These are phyloP conservation scores for Deilephila elpenor DNA, from an alignment of 2,888 invertebrate species.

Conservation along the genomic window DNA sequence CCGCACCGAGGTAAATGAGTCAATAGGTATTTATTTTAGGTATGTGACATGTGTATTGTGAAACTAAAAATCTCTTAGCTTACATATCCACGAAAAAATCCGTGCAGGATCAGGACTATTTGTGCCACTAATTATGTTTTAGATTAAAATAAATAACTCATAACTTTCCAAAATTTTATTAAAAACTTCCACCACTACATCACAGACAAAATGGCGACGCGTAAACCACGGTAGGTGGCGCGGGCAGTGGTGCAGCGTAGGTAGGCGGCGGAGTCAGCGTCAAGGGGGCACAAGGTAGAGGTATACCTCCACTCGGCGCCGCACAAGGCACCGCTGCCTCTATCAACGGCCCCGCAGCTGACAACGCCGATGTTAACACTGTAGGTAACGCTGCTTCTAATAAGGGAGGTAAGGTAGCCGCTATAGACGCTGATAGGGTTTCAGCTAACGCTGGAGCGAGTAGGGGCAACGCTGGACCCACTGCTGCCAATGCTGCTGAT, in stretches of 20 bases:
- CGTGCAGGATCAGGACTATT: no score
- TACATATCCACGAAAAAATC: no score
- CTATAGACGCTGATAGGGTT: conserved; percentile 49
- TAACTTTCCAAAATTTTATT: conserved; percentile 9
- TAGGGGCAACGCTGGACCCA: conserved; percentile 50
- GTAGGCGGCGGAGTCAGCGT: conserved; percentile 37
- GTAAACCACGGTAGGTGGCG: conserved; percentile 25
- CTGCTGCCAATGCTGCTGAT: conserved; percentile 40
- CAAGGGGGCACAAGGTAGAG: conserved; percentile 20
- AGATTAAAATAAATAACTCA: not conserved
- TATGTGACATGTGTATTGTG: no score
- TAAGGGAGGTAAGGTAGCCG: conserved; percentile 49
- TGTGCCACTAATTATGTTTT: no score
- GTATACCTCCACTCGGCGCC: conserved; percentile 2
- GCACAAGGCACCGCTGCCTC: conserved; percentile 48
- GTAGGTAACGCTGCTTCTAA: conserved; percentile 60
- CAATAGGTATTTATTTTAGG: no score
- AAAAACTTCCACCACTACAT: not conserved
- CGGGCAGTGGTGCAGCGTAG: conserved; percentile 41
- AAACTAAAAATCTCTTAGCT: no score
- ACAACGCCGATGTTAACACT: conserved; percentile 58
- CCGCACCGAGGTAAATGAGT: no score
- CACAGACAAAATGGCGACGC: conserved; percentile 35
- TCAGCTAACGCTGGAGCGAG: conserved; percentile 50
- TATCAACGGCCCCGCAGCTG: conserved; percentile 57